Evolutionary conservation across 2,113 vertebrate genomes (phyloP).

Genomic region (Progne subis): DNA sequence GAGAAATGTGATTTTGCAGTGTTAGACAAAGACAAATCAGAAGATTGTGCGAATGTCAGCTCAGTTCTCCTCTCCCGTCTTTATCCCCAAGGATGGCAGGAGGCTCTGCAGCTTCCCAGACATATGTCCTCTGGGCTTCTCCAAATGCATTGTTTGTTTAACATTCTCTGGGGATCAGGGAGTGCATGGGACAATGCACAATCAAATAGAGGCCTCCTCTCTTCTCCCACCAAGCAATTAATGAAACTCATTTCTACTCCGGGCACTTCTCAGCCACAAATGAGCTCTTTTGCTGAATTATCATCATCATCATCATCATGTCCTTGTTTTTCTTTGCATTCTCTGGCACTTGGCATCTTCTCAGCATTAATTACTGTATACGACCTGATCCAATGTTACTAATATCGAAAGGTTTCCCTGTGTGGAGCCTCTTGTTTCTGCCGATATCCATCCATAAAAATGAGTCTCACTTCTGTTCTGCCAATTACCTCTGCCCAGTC

Average conservation of each 20-base stretch:
- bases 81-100: not conserved
- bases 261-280: constrained; percentile 31
- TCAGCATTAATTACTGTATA: constrained; percentile 18
- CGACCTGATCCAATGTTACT: not conserved
- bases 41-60: constrained; percentile 23
- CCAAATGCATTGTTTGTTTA: constrained; percentile 32
- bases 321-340: not conserved
- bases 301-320: not conserved
- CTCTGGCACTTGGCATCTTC: constrained; percentile 10
- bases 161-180: not conserved
- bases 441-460: not conserved
- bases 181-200: constrained; percentile 14
- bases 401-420: not conserved
- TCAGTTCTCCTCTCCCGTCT: not conserved
- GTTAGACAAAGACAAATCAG: constrained; percentile 31
- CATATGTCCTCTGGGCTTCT: constrained; percentile 30
- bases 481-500: not conserved
- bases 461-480: not conserved
- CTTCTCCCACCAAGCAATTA: constrained; percentile 46
- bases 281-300: constrained; percentile 43
- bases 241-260: constrained; percentile 40
- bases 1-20: not conserved
- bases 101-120: constrained; percentile 27
- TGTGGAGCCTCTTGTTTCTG: not conserved
- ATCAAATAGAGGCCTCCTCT: constrained; percentile 6